phyloP scores from a whole-genome alignment of 2,113 vertebrate genomes.

The Plecturocebus donacophilus region DNA sequence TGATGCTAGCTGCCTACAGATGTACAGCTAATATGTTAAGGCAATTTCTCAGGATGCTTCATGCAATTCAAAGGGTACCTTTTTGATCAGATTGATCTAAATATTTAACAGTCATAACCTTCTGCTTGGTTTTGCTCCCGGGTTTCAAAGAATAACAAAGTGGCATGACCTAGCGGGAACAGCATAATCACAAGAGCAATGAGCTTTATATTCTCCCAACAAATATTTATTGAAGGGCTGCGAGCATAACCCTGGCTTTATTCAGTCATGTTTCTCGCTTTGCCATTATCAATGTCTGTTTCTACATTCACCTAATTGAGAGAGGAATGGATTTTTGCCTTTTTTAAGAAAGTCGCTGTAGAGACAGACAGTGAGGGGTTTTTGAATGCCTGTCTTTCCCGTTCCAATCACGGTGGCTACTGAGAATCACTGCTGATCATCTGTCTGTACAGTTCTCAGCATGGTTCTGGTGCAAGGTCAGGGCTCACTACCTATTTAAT shows the following conservation, averaged over 20 bases:
- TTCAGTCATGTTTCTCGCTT: neutral
- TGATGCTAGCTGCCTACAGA: neutral
- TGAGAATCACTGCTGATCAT: neutral
- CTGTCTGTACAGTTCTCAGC: neutral
- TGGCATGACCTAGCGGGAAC: no score
- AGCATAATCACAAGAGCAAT: neutral
- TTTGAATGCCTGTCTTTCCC: neutral
- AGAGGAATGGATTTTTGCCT: neutral
- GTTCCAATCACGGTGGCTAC: fast-evolving
- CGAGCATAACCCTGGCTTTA: neutral
- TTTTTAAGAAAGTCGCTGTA: neutral
- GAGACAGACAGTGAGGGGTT: neutral
- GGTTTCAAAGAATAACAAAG: neutral
- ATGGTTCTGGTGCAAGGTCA: neutral
- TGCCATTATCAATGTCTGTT: neutral
- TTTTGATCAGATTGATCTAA: neutral
- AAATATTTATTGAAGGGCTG: neutral
- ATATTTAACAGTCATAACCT: neutral
- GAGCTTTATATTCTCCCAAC: neutral
- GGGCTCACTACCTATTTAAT: no score
- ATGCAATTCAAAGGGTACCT: neutral
- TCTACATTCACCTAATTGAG: neutral
- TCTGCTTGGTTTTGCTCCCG: neutral
- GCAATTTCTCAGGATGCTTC: neutral
- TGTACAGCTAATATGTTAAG: neutral